A percentile compares a stretch with the other conserved stretches of the same genome.
phyloP scores from a whole-genome alignment of 2,888 invertebrate species.

The Rotaria socialis region DNA sequence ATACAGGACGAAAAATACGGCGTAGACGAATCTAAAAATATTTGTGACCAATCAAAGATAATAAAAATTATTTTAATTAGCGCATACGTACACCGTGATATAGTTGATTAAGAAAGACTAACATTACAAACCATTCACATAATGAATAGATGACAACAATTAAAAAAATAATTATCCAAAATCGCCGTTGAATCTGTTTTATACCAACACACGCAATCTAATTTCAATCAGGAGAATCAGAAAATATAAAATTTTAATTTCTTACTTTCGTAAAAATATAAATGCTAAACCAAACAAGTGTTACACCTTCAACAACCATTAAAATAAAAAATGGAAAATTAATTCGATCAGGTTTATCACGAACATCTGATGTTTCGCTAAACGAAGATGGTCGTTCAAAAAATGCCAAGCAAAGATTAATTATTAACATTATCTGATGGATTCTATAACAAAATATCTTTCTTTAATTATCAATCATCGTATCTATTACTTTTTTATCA shows the following conservation, averaged over 20 bases:
- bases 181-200: not conserved
- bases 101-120: not conserved
- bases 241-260: not conserved
- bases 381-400: not conserved
- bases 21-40: constrained; percentile 50
- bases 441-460: not conserved
- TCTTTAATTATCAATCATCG: no score
- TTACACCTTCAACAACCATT: not conserved
- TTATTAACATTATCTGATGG: not conserved
- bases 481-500: not conserved
- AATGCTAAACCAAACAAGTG: not conserved
- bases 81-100: not conserved
- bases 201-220: not conserved
- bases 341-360: not conserved
- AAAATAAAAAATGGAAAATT: not conserved
- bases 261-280: not conserved
- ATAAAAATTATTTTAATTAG: not conserved
- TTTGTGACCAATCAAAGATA: not conserved
- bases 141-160: not conserved
- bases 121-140: not conserved
- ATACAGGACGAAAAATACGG: constrained; percentile 56
- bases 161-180: not conserved
- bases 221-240: not conserved
- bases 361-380: constrained; percentile 6
- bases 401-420: not conserved